Evolutionary conservation across 1,140 invertebrate genomes (phyloP), one percentile per base, ranked within the genome.

Genomic region (Hyposmocoma kahamanoa): DNA sequence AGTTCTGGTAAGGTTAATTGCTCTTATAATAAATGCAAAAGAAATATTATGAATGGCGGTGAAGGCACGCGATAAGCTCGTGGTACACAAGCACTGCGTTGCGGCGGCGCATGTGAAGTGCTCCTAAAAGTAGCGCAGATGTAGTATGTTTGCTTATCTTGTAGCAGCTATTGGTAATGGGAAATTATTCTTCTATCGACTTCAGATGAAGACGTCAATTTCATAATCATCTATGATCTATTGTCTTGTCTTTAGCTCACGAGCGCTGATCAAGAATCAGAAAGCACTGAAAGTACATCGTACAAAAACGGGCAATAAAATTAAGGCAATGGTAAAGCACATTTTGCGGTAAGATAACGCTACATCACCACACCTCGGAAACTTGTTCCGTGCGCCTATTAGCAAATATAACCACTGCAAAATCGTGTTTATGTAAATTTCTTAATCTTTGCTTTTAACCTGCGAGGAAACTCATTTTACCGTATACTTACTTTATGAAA

Each of bases 361-460:
- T 13, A 6, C 13, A 6, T 2, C 32, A 36, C 32, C 32, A 15
- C 32, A 17, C 32, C 32, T 36, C 5, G 6, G 30, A 47, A 53
- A 50, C 48, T 41, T 43, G 50, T 50, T 57, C 42, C 39, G 17
- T 20, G 22, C 34, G 18, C 22, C 36, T 28, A 46, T 45, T 52
- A 47, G 46, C 39, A 52, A 52, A 51, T 42, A 62, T 58, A 50
- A 58, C 50, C 48, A 52, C 62, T 62, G 53, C 56, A 59, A 60
- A 62, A 67, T 57, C 57, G 50, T 55, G 56, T 56, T 41, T 64
- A 71, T 69, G 62, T 60, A 59, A 69, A 64, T 66, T 62, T 44
- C 46, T 62, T 57, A 59, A 53, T 60, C 42, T 44, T 42, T 53
- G 47, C 36, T 53, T 41, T 51, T 59, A 50, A 62, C 47, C 48